Conservation (phyloP, 2,888 invertebrate genomes). For the Trissoscelio sp. region DNA sequence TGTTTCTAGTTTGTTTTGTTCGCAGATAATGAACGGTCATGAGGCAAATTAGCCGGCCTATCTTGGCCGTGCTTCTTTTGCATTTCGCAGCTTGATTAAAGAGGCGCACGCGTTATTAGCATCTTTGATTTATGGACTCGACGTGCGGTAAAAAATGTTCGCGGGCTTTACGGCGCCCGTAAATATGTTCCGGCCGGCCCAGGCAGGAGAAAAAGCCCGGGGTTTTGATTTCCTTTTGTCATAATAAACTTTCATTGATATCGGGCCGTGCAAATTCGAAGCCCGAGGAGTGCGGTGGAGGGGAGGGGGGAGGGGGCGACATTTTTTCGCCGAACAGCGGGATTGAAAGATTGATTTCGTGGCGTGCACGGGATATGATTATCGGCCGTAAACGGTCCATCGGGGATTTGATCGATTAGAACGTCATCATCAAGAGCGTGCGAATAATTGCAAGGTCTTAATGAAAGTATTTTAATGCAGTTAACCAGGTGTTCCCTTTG, state of each 20-base stretch:
- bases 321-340: constrained; percentile 30
- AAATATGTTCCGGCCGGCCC: constrained; percentile 38
- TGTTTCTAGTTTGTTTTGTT: constrained; percentile 52
- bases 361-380: constrained; percentile 36
- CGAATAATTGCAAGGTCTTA: constrained; percentile 67
- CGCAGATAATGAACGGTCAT: constrained; percentile 61
- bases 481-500: constrained; percentile 65
- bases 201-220: background rate
- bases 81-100: constrained; percentile 67
- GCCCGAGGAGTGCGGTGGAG: no score
- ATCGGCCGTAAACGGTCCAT: constrained; percentile 35
- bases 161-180: constrained; percentile 58
- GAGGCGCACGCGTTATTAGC: constrained; percentile 67
- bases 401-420: constrained; percentile 59
- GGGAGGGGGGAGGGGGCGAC: background rate
- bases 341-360: constrained; percentile 61
- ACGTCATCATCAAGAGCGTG: constrained; percentile 64
- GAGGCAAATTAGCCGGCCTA: constrained; percentile 64
- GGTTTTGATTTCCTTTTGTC: constrained; percentile 50
- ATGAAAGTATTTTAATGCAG: constrained; percentile 66
- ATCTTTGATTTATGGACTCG: constrained; percentile 67
- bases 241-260: constrained; percentile 62
- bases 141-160: constrained; percentile 66
- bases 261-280: constrained; percentile 14
- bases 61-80: constrained; percentile 64